phyloP scores from a whole-genome alignment of 2,797 vertebrate species.

The Sus cebifrons region DNA sequence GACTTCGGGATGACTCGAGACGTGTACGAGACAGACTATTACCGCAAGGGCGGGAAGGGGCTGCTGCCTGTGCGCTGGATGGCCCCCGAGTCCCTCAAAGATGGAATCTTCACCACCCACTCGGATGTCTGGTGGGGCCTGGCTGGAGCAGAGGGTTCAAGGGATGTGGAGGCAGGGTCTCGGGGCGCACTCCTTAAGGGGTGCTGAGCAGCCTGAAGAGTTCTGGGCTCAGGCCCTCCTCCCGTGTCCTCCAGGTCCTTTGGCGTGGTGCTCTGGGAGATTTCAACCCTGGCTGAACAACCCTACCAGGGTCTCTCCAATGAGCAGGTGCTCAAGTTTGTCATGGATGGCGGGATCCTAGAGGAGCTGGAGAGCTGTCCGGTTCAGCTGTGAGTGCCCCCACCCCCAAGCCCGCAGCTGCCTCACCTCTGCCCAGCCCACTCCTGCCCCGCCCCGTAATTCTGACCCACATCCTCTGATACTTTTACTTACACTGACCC shows the following conservation, averaged over 20 bases:
- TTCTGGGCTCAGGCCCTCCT: rapidly evolving
- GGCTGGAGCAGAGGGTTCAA: neutral
- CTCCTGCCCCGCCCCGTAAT: neutral
- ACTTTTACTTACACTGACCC: neutral
- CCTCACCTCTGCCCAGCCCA: neutral
- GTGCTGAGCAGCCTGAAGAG: neutral
- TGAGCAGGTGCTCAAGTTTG: constrained; percentile 92
- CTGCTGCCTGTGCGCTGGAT: constrained; percentile 93
- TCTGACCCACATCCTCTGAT: neutral
- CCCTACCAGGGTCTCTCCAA: constrained; percentile 93
- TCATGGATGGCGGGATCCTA: constrained; percentile 90
- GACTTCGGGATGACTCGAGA: constrained; percentile 93
- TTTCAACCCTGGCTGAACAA: constrained; percentile 91
- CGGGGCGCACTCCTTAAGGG: neutral
- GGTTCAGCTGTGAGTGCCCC: constrained; percentile 88
- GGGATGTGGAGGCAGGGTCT: neutral
- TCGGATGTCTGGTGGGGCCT: constrained; percentile 91
- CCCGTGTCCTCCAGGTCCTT: constrained; percentile 89
- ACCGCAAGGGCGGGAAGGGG: constrained; percentile 92
- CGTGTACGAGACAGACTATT: constrained; percentile 93
- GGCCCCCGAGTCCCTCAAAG: constrained; percentile 92
- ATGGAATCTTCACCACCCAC: constrained; percentile 92
- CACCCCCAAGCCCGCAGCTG: rapidly evolving
- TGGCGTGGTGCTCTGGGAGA: constrained; percentile 92
- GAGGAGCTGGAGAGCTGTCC: constrained; percentile 90